Conservation (phyloP, 1,140 invertebrate species). For the Drosophila ironensis region DNA sequence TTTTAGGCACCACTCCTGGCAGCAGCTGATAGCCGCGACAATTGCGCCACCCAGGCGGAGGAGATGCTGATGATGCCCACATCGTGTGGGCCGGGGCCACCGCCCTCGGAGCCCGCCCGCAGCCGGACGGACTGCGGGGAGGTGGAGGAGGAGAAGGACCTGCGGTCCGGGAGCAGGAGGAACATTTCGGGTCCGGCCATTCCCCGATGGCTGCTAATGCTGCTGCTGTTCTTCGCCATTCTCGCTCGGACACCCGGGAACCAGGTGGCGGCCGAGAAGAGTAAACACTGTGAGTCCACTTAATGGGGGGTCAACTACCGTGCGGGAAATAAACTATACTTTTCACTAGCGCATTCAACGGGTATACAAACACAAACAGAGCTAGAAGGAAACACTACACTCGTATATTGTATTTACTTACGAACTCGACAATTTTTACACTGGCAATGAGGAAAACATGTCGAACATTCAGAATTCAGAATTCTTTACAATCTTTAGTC, state of each 20-base stretch:
- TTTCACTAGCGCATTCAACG: too few relatives aligned
- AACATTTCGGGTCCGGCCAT: slow-evolving; percentile 32
- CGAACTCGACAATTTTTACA: not conserved
- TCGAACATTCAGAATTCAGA: slow-evolving; percentile 5
- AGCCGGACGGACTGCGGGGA: too few relatives aligned
- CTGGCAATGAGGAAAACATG: not conserved
- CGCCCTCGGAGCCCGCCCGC: too few relatives aligned
- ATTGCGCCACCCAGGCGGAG: slow-evolving; percentile 39
- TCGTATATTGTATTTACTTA: too few relatives aligned
- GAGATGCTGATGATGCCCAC: slow-evolving; percentile 77
- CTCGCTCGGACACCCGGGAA: slow-evolving; percentile 60
- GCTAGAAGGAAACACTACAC: too few relatives aligned
- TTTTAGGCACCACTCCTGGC: slow-evolving; percentile 23
- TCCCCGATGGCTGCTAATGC: slow-evolving; percentile 77
- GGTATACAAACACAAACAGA: too few relatives aligned
- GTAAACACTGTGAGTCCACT: slow-evolving; percentile 78
- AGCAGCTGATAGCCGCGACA: slow-evolving; percentile 35
- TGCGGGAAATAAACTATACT: not conserved
- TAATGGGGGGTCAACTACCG: not conserved
- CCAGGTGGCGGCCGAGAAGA: slow-evolving; percentile 80
- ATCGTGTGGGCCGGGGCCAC: slow-evolving; percentile 79
- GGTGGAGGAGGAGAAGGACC: slow-evolving; percentile 16
- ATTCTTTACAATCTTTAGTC: slow-evolving; percentile 11
- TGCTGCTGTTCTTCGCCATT: slow-evolving; percentile 67
- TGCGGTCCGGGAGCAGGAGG: slow-evolving; percentile 5